Base-by-base conservation (phyloP, 2,113 vertebrate species). In the Xiphorhynchus elegans region DNA sequence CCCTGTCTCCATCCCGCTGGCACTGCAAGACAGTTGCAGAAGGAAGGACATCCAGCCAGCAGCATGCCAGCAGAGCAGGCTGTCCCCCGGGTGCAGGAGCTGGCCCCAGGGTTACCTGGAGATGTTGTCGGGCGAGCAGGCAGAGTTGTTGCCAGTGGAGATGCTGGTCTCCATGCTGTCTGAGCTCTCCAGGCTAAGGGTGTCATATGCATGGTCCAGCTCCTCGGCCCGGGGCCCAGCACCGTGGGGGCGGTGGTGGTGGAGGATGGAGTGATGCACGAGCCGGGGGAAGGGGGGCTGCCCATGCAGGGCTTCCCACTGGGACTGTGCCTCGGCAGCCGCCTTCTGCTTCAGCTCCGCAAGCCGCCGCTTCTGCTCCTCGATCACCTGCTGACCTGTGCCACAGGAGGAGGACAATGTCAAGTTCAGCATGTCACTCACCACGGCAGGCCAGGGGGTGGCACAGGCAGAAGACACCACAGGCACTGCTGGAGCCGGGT, bases 101-200 rank as follows among this genome's bases (percentile, higher is more conserved):
- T 8, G 31, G 75, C 14, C 35, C 31, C 0, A 0, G 33, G 10
- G 80, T 97, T 97, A 99, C 99, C 99, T 99, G 93, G 98, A 98
- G 93, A 97, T 70, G 93, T 97, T 98, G 98, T 99, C 99, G 0
- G 99, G 99, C 6, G 99, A 99, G 96, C 99, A 99, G 73, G 98
- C 98, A 0, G 99, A 99, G 97, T 98, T 98, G 97, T 98, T 99
- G 85, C 99, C 98, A 0, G 99, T 98, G 87, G 99, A 99, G 97
- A 99, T 97, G 96, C 98, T 99, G 97, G 99, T 99, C 90, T 99
- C 99, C 98, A 99, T 70, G 97, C 99, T 99, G 98, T 99, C 99
- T 0, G 99, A 99, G 97, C 99, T 99, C 98, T 99, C 99, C 97
- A 99, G 97, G 95, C 99, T 99, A 91, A 99, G 98, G 0, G 99